Conservation (phyloP, 2,797 vertebrate species). For the Chaenodraco wilsoni region DNA sequence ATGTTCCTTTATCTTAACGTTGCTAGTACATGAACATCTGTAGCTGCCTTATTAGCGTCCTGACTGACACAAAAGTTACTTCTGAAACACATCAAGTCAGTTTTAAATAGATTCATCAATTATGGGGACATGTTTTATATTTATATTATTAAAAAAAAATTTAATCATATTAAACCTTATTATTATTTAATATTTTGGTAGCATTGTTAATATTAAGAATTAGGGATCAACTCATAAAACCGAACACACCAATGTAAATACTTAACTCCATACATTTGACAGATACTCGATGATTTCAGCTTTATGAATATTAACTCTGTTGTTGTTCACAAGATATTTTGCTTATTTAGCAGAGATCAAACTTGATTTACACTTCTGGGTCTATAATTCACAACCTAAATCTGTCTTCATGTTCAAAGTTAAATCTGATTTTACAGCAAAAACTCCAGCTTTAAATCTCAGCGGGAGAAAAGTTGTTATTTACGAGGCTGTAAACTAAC, state of each 20-base stretch:
- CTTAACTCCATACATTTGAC: too few species aligned
- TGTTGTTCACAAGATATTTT: constrained; percentile 39
- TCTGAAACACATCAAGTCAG: constrained; percentile 2
- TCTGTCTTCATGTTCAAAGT: constrained; percentile 65
- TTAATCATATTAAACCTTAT: not conserved
- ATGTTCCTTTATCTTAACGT: constrained; percentile 35
- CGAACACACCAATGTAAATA: too few species aligned
- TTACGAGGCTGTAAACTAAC: constrained; percentile 79
- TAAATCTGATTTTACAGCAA: constrained; percentile 74
- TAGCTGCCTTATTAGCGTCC: constrained; percentile 28
- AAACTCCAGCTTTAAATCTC: constrained; percentile 77
- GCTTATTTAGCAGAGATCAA: constrained; percentile 53
- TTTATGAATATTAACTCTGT: constrained; percentile 3
- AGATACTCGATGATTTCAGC: not conserved
- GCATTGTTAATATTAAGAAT: too few species aligned
- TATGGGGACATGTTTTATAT: not conserved
- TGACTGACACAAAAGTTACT: constrained; percentile 35
- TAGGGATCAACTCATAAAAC: too few species aligned
- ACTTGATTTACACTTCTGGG: constrained; percentile 48
- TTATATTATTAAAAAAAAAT: not conserved
- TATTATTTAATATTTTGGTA: not conserved
- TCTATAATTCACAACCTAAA: constrained; percentile 46
- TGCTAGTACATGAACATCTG: constrained; percentile 59
- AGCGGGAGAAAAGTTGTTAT: constrained; percentile 73
- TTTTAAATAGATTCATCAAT: constrained; percentile 15